phyloP scores from a whole-genome alignment of 2,888 invertebrate genomes.

The Heliconius aoede region DNA sequence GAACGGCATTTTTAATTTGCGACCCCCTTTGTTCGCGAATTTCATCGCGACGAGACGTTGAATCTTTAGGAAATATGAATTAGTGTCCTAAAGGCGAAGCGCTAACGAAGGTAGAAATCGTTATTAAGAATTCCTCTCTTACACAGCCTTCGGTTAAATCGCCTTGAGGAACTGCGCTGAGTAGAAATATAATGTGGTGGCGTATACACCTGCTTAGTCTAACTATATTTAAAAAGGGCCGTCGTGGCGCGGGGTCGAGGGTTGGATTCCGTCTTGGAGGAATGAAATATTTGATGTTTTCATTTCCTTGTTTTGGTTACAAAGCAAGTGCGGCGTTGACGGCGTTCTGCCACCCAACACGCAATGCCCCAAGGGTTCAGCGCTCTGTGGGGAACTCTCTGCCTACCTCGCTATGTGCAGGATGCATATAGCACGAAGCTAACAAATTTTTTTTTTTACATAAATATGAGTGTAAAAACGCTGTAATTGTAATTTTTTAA shows the following conservation, averaged over 20 bases:
- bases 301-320: too few species aligned
- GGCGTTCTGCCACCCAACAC: too few species aligned
- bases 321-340: too few species aligned
- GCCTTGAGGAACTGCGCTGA: neutral
- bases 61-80: constrained; percentile 78
- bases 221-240: neutral
- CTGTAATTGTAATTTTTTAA: neutral
- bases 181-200: neutral
- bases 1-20: constrained; percentile 77
- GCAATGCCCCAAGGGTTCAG: too few species aligned
- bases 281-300: neutral
- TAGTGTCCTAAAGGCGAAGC: constrained; percentile 62
- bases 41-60: constrained; percentile 64
- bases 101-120: constrained; percentile 56
- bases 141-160: constrained; percentile 26
- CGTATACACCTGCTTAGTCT: neutral
- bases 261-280: too few species aligned
- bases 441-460: too few species aligned
- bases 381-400: too few species aligned
- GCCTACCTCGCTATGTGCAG: neutral
- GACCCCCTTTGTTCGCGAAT: constrained; percentile 73
- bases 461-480: too few species aligned
- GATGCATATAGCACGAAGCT: neutral
- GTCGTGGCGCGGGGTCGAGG: too few species aligned
- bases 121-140: constrained; percentile 34